phyloP scores from a whole-genome alignment of 2,888 invertebrate genomes.

The Caenorhabditis uteleia region DNA sequence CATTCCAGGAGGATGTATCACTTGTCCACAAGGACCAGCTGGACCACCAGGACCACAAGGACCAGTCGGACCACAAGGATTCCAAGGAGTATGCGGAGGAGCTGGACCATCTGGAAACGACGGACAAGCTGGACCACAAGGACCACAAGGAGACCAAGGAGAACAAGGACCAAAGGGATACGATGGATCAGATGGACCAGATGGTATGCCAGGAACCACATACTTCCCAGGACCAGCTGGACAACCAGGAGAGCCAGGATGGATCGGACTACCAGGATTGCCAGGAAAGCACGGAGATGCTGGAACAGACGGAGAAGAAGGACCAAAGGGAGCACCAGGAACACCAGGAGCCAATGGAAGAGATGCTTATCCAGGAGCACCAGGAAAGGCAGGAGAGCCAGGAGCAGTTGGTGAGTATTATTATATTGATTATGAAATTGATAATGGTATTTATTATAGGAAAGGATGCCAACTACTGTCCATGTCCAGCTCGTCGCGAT shows the following conservation, averaged over 20 bases:
- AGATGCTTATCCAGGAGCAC: conserved; percentile 47
- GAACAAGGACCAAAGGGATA: conserved; percentile 49
- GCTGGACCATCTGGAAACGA: conserved; percentile 38
- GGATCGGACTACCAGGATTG: conserved; percentile 34
- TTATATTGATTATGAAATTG: too few species aligned
- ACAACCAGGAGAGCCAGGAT: conserved; percentile 50
- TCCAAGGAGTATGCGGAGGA: conserved; percentile 31
- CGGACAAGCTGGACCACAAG: conserved; percentile 44
- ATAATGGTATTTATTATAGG: conserved; percentile 14
- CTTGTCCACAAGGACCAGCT: conserved; percentile 47
- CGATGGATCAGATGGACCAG: conserved; percentile 43
- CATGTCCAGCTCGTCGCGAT: conserved; percentile 39
- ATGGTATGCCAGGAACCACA: conserved; percentile 45
- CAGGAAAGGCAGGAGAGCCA: conserved; percentile 46
- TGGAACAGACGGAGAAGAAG: conserved; percentile 44
- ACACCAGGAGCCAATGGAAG: conserved; percentile 47
- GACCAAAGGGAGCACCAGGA: conserved; percentile 49
- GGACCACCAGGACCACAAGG: conserved; percentile 50
- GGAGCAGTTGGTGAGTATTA: conserved; percentile 44
- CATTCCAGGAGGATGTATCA: conserved; percentile 54
- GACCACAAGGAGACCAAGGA: conserved; percentile 39
- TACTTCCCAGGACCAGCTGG: conserved; percentile 49
- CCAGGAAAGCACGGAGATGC: conserved; percentile 44
- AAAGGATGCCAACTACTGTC: conserved; percentile 46
- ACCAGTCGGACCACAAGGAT: conserved; percentile 42